A percentile compares a stretch with the other conserved stretches of the same genome.
phyloP scores from a whole-genome alignment of 1,140 invertebrate species.

The Lucilia sericata region DNA sequence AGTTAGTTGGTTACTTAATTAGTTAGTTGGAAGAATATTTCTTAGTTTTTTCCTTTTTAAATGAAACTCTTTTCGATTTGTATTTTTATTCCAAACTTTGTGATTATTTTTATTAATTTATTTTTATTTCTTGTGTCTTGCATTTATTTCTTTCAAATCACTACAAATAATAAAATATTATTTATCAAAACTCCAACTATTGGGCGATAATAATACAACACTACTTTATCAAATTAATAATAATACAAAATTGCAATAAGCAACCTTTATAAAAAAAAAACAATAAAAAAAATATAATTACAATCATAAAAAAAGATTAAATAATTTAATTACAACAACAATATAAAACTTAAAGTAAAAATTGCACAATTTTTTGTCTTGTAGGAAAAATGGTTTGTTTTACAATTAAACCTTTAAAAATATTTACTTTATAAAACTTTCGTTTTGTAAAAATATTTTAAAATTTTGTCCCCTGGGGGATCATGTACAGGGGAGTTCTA shows the following conservation, averaged over 20 bases:
- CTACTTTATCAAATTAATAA: not conserved
- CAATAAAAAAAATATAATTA: not conserved
- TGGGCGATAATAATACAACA: not conserved
- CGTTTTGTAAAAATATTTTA: constrained; percentile 3
- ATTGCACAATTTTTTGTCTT: not conserved
- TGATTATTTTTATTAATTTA: constrained; percentile 17
- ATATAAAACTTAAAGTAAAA: constrained; percentile 8
- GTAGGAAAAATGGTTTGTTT: constrained; percentile 6
- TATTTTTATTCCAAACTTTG: not conserved
- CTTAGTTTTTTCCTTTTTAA: not conserved
- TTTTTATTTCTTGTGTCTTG: not conserved
- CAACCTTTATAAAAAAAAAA: not conserved
- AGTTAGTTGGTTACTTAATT: too few relatives aligned
- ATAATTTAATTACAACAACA: not conserved
- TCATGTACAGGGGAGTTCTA: too few relatives aligned
- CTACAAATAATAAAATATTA: constrained; percentile 4
- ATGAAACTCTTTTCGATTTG: not conserved
- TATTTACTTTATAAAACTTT: not conserved
- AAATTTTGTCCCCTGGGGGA: too few relatives aligned
- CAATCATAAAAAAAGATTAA: not conserved
- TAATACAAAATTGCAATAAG: not conserved
- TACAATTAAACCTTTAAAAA: not conserved
- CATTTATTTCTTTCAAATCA: not conserved
- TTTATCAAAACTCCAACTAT: constrained; percentile 8
- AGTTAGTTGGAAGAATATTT: too few relatives aligned